Evolutionary conservation across 2,113 vertebrate genomes (phyloP), one percentile per base, ranked within the genome.

Genomic region (Talpa occidentalis): DNA sequence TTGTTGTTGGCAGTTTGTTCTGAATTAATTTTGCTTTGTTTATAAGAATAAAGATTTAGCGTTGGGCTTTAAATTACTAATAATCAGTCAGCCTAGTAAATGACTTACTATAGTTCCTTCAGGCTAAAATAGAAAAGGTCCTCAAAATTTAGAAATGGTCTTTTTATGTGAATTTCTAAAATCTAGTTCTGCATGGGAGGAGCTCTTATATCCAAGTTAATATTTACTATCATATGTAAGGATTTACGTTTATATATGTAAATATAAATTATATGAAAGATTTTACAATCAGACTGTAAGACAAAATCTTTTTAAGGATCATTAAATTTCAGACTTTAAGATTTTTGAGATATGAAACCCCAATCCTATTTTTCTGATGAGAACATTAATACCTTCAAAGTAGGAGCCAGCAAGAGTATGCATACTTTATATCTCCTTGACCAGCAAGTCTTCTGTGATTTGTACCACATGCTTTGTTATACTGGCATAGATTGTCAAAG

Each of bases 11-110:
- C 90, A 49, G 6, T 90, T 92, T 89, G 26, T 92, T 85, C 89
- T 76, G 24, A 21, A 35, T 88, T 84, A 89, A 60, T 16, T 74
- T 74, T 76, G 37, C 47, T 90, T 80, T 86, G 19, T 49, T 92
- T 83, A 16, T 66, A 54, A 76, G 17, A 11, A 52, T 83, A 83
- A 97, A 94, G 8, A 78, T 91, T 52, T 78, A n/a, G 35, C 24
- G 81, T 85, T 64, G 59, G 49, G 22, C 64, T 91, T 81, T 59
- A 84, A 81, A 81, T 88, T 52, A 44, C 44, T 79, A 70, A 70
- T 78, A 59, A 92, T 90, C 80, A 10, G 7, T 40, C 79, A 40
- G 40, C 60, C 60, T 85, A 40, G 84, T 56, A 69, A 81, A 86
- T 10, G 44, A 54, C 21, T 64, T 52, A 74, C 28, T 62, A 15